These are phyloP conservation scores for Rhagium mordax DNA, from an alignment of 2,888 invertebrate species.

Conservation along the genomic window DNA sequence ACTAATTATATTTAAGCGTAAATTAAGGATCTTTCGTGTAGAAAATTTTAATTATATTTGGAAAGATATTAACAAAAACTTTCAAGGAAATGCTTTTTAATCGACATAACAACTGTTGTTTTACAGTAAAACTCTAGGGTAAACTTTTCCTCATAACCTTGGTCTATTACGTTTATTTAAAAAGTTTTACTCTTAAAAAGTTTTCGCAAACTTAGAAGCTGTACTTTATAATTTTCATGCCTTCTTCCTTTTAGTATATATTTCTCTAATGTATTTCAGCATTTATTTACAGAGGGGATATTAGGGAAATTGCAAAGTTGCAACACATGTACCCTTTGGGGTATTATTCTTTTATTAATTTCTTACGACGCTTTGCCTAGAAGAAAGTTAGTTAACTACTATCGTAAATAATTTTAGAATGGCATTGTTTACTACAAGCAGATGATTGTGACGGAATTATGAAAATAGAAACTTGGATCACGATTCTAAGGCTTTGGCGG, in stretches of 20 bases:
- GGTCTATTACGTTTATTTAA: conserved; percentile 32
- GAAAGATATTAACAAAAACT: conserved; percentile 6
- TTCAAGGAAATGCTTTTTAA: conserved; percentile 17
- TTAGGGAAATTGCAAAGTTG: conserved; percentile 13
- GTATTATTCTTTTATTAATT: not conserved
- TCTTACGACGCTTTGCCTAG: not conserved
- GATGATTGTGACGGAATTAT: no score
- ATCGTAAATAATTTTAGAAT: no score
- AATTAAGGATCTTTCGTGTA: not conserved
- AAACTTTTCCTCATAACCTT: conserved; percentile 26
- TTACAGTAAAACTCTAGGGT: not conserved
- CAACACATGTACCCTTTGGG: not conserved
- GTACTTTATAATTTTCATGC: conserved; percentile 23
- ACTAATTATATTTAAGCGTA: not conserved
- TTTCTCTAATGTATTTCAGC: not conserved
- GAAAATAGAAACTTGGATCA: no score
- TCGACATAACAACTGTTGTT: conserved; percentile 29
- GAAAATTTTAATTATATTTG: conserved; percentile 20
- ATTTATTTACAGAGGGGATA: not conserved
- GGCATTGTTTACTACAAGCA: no score
- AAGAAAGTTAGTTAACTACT: no score
- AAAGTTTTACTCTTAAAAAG: conserved; percentile 28
- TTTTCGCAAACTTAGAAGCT: conserved; percentile 21
- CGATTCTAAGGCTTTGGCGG: no score
- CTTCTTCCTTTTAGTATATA: conserved; percentile 3